Conservation (phyloP, 2,797 vertebrate genomes). For the Sebastes hubbsi region DNA sequence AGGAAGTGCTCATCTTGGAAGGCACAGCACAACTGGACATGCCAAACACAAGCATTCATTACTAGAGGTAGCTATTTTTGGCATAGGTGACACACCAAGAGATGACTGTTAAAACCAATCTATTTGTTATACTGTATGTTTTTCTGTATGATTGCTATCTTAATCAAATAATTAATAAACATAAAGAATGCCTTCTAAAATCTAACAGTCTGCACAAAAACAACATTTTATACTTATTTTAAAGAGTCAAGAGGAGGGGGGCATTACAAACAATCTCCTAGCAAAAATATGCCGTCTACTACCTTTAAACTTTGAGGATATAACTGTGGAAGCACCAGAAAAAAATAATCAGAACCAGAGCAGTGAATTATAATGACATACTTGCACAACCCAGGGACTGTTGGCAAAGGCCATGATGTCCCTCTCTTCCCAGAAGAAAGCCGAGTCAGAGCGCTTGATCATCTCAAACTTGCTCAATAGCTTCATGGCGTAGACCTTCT, state of each 20-base stretch:
- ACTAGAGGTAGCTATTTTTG: not conserved
- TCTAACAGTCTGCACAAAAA: not conserved
- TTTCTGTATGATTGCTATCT: too few species aligned
- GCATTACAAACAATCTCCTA: not conserved
- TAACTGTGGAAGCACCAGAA: not conserved
- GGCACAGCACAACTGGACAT: constrained; percentile 92
- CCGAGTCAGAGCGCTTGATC: constrained; percentile 99
- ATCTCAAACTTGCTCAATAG: constrained; percentile 99
- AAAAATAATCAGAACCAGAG: not conserved
- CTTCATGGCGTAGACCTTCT: constrained; percentile 99
- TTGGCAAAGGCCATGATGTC: constrained; percentile 99
- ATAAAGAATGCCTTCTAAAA: not conserved
- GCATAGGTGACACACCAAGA: not conserved
- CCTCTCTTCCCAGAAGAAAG: constrained; percentile 99
- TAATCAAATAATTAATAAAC: too few species aligned
- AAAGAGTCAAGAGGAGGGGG: not conserved
- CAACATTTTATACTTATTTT: not conserved
- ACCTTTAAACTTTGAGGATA: not conserved
- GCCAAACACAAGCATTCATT: not conserved
- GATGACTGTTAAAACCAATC: not conserved
- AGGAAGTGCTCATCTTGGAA: constrained; percentile 98
- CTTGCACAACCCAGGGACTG: constrained; percentile 99
- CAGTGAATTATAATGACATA: constrained; percentile 61
- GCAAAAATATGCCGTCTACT: not conserved
- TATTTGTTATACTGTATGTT: too few species aligned